Evolutionary conservation across 1,140 invertebrate genomes (phyloP).

Genomic region (Grapholita molesta): DNA sequence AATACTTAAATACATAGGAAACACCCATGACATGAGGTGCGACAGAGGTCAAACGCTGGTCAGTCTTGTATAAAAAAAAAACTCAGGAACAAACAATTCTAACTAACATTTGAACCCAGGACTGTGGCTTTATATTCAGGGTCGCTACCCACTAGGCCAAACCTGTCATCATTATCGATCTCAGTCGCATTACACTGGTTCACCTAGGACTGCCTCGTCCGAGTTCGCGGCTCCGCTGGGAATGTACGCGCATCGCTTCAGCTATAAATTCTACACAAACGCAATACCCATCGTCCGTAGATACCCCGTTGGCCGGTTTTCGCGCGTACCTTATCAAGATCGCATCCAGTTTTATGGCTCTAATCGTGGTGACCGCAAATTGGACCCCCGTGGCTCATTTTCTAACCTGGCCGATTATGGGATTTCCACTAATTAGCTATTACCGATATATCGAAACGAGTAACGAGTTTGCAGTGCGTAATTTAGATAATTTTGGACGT

Average conservation of each 20-base stretch:
- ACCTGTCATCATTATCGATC: no score
- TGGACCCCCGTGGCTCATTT: constrained; percentile 65
- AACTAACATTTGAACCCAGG: no score
- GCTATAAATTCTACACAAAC: constrained; percentile 1
- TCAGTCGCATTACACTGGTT: not conserved
- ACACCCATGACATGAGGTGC: no score
- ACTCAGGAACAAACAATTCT: no score
- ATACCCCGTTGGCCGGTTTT: constrained; percentile 35
- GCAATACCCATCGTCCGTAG: not conserved
- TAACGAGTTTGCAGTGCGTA: constrained; percentile 23
- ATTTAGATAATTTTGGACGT: not conserved
- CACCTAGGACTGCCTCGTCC: not conserved
- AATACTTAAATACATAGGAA: no score
- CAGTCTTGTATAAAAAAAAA: no score
- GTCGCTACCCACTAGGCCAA: no score
- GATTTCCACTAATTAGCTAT: constrained; percentile 74
- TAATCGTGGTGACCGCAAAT: constrained; percentile 68
- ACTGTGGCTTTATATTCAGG: no score
- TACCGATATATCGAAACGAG: constrained; percentile 63
- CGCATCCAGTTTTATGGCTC: constrained; percentile 69
- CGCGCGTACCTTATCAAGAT: constrained; percentile 72
- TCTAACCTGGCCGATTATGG: constrained; percentile 73
- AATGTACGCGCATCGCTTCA: not conserved
- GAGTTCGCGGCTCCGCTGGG: not conserved
- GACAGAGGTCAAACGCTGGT: no score